These are phyloP conservation scores for Anseranas semipalmata DNA, from an alignment of 2,113 vertebrate genomes.

Conservation along the genomic window DNA sequence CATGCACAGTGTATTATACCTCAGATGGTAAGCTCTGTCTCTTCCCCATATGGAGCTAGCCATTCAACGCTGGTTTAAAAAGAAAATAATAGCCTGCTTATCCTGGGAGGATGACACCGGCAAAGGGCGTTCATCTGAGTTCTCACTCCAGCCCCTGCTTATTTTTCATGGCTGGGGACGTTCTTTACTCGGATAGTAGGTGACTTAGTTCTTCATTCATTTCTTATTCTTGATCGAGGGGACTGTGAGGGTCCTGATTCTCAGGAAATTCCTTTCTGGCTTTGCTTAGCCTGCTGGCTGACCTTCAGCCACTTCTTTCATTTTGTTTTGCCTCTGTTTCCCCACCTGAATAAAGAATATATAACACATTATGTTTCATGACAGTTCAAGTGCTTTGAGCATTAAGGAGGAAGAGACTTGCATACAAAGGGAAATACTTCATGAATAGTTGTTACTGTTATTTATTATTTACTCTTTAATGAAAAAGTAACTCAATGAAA, in stretches of 20 bases:
- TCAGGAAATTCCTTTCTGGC: not conserved
- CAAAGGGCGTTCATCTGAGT: not conserved
- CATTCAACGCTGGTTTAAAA: not conserved
- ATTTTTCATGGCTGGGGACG: not conserved
- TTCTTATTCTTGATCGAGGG: not conserved
- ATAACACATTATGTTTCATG: not conserved
- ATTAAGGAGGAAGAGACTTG: not conserved
- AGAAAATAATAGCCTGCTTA: not conserved
- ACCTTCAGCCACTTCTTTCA: not conserved
- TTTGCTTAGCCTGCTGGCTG: not conserved
- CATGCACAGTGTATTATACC: not conserved
- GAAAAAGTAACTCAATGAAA: not conserved
- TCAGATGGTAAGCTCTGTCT: not conserved
- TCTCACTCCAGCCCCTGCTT: not conserved
- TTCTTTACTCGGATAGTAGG: not conserved
- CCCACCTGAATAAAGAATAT: not conserved
- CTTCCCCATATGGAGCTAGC: rapidly evolving
- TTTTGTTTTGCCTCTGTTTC: not conserved
- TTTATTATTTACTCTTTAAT: slow-evolving; percentile 38
- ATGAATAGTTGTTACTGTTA: not conserved
- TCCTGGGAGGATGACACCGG: not conserved
- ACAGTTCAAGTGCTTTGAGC: not conserved
- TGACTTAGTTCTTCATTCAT: not conserved
- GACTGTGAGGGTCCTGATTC: not conserved
- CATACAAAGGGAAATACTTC: not conserved